Evolutionary conservation across 2,888 invertebrate species (phyloP), one percentile per base, ranked within the genome.

Genomic region (Nomada fabriciana): DNA sequence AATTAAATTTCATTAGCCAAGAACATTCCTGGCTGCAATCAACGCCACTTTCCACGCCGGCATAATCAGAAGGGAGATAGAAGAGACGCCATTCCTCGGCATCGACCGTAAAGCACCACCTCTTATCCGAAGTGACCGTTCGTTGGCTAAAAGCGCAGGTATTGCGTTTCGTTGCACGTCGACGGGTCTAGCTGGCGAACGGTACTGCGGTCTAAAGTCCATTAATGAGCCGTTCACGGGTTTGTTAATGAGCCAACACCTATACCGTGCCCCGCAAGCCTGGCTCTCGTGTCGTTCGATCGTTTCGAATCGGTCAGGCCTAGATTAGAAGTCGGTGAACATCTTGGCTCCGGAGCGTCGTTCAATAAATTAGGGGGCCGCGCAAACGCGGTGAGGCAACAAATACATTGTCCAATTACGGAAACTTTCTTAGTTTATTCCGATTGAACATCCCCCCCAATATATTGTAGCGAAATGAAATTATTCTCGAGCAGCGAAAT

Each of bases 1-100:
- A 84, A 82, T 85, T 85, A 85, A 85, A 85, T 84, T 85, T 85
- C 85, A 85, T 85, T 85, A 85, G 85, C 82, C 67, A 55, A 43
- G 50, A 69, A 85, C 84, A 75, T 84, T 79, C 82, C 71, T 11
- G 20, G 60, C 42, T 57, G 84, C 82, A 84, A 85, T 85, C 85
- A 79, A 76, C 82, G 82, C 82, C 80, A 80, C 80, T 84, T 83
- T 75, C 73, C 76, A 61, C 73, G 76, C 50, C 9, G 75, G 79
- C 76, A 75, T 83, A 82, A 84, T 84, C 74, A 73, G 47, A 42
- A 11, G 23, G 60, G 13, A 63, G 74, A 80, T 76, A 74, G 55
- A 75, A 57, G 63, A 50, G 55, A 53, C 50, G 57, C 55, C 63
- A 23, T 67, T 63, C 70, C 68, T 29, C 13, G n/a, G 68, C 65